phyloP scores from a whole-genome alignment of 2,113 vertebrate genomes.

The Martes martes region DNA sequence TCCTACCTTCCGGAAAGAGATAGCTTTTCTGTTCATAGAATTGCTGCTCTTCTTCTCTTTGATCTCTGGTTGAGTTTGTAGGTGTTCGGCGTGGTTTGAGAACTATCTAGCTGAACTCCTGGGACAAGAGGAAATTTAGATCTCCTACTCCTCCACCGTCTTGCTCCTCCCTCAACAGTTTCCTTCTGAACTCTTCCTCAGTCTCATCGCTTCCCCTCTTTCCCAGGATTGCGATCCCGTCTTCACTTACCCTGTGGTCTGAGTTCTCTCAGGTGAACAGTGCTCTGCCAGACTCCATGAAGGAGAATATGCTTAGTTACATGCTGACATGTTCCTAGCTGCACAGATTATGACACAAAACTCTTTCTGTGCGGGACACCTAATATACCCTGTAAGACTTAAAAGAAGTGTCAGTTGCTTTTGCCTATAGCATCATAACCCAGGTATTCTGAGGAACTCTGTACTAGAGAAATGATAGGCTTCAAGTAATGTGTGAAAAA shows the following conservation, averaged over 20 bases:
- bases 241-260: neutral
- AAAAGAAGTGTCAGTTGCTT: neutral
- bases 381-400: neutral
- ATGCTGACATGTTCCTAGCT: neutral
- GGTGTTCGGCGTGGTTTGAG: no score
- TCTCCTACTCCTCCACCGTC: no score
- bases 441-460: neutral
- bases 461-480: neutral
- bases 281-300: no score
- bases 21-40: no score
- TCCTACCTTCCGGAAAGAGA: no score
- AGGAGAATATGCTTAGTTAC: neutral
- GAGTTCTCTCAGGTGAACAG: neutral
- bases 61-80: no score
- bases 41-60: no score
- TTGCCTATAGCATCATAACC: neutral
- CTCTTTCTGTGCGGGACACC: accelerated
- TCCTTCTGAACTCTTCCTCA: neutral
- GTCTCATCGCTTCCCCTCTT: neutral
- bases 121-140: no score
- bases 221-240: neutral
- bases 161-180: neutral
- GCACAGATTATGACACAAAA: neutral
- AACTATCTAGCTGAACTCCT: no score
- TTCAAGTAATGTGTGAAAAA: neutral